Base-by-base conservation (phyloP, 2,113 vertebrate species). In the Strix aluco region DNA sequence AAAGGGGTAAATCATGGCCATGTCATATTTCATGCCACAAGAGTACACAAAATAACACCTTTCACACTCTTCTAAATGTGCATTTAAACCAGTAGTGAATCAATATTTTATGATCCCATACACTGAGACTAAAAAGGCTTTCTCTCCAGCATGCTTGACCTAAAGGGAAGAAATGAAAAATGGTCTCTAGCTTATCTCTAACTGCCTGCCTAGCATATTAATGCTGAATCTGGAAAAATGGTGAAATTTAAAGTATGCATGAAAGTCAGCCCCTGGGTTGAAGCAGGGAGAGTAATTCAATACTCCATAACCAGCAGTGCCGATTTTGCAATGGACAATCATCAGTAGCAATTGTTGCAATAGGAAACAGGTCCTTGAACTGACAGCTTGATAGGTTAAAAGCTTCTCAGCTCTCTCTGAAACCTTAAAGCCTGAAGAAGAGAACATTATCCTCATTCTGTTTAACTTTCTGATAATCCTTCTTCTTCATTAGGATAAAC, bases 151-250 rank as follows among this genome's bases (percentile, higher is more conserved):
- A 66, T 92, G 32, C n/a, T 81, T 95, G 51, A 90, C 49, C 82
- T 92, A 92, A 92, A 90, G 15, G 16, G 38, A 93, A 38, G 38
- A 88, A 93, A 93, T 74, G 59, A 93, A 93, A 96, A 86, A 96
- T 81, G 18, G 23, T 58, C 23, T 65, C 30, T 42, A 88, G 61
- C 58, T 94, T 91, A 90, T 75, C 63, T 94, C 27, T 87, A 69
- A 25, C 74, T 70, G 13, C 38, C 29, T 90, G 23, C 29, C n/a
- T 86, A 71, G n/a, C n/a, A 81, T 88, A 67, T 5, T 52, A 73
- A 86, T n/a, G 11, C 32, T 74, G 42, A 52, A 44, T 40, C 46
- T 86, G 72, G 23, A 62, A 91, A 96, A 91, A 57, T 47, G 7
- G 46, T 36, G 74, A 84, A 94, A 84, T 30, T 67, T 81, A 78